Percentiles rank a stretch among this genome's conserved stretches.
Evolutionary conservation across 2,797 vertebrate species (phyloP).

Genomic region (Rhyacichthys aspro): DNA sequence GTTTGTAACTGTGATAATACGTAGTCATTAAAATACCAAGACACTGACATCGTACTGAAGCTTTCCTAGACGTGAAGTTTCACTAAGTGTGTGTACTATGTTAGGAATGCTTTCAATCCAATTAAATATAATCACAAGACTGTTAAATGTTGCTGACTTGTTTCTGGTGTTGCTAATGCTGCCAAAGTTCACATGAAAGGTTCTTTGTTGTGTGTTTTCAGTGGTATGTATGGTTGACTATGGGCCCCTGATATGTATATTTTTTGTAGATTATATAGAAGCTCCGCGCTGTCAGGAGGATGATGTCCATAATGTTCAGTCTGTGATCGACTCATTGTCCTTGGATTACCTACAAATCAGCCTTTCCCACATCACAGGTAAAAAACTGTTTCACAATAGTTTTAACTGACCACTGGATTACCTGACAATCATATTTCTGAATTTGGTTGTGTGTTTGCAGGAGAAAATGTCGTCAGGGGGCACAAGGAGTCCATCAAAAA

Average conservation of each 20-base stretch:
- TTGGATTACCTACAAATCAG: slow-evolving; percentile 98
- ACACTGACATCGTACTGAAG: neutral
- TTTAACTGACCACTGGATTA: neutral
- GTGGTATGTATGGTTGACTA: neutral
- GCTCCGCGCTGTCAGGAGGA: slow-evolving; percentile 86
- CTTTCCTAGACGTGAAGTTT: neutral
- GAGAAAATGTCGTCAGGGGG: slow-evolving; percentile 92
- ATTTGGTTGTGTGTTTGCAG: slow-evolving; percentile 66
- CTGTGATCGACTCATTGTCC: slow-evolving; percentile 94
- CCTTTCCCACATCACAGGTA: slow-evolving; percentile 96
- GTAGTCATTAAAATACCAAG: neutral
- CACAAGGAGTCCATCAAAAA: slow-evolving; percentile 90
- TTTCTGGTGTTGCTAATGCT: slow-evolving; percentile 8
- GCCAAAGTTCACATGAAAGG: slow-evolving; percentile 9
- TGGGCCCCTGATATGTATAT: slow-evolving; percentile 1
- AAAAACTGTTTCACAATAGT: slow-evolving; percentile 7
- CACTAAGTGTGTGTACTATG: slow-evolving; percentile 26
- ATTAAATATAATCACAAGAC: slow-evolving; percentile 27
- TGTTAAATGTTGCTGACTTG: slow-evolving; percentile 10
- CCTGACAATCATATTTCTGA: neutral
- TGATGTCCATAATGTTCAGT: slow-evolving; percentile 92
- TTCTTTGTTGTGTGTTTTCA: slow-evolving; percentile 7
- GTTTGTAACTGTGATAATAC: neutral
- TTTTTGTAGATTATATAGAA: slow-evolving; percentile 85
- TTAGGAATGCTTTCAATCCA: slow-evolving; percentile 42